A percentile compares a stretch with the other conserved stretches of the same genome.
Conservation (phyloP, 2,797 vertebrate genomes). For the Myotis pilosus region DNA sequence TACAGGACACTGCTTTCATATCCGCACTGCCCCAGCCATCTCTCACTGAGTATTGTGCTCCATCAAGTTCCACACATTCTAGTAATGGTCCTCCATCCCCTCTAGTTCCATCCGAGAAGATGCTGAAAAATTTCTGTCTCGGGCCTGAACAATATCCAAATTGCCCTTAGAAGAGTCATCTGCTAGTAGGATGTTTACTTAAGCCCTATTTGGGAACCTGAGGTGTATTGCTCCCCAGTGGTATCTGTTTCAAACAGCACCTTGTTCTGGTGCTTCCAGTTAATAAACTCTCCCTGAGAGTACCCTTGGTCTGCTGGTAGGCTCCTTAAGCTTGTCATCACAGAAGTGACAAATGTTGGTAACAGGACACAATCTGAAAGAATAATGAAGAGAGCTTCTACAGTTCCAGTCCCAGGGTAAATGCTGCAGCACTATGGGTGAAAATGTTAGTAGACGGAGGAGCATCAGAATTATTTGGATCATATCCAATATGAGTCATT, state of each 20-base stretch:
- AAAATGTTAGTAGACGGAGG: not conserved
- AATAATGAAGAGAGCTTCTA: not conserved
- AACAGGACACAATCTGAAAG: not conserved
- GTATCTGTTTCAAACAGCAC: slow-evolving; percentile 20
- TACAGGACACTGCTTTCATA: not conserved
- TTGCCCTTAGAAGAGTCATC: not conserved
- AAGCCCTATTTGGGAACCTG: not conserved
- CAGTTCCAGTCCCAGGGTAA: not conserved
- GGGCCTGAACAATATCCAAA: not conserved
- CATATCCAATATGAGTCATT: not conserved
- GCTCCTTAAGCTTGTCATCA: not conserved
- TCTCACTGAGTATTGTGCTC: not conserved
- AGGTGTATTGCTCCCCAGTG: not conserved
- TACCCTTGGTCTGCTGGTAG: not conserved
- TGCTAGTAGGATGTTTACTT: slow-evolving; percentile 1
- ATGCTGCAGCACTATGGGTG: not conserved
- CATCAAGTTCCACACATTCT: not conserved
- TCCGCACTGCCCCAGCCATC: not conserved
- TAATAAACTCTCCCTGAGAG: slow-evolving; percentile 12
- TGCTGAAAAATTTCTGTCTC: not conserved
- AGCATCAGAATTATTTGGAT: slow-evolving; percentile 23
- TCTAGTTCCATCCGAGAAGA: not conserved
- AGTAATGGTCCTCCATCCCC: not conserved
- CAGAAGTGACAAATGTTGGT: not conserved
- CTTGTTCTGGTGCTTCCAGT: slow-evolving; percentile 31